Evolutionary conservation across 2,113 vertebrate species (phyloP), one percentile per base, ranked within the genome.

Genomic region (Phylloscopus whistleri): DNA sequence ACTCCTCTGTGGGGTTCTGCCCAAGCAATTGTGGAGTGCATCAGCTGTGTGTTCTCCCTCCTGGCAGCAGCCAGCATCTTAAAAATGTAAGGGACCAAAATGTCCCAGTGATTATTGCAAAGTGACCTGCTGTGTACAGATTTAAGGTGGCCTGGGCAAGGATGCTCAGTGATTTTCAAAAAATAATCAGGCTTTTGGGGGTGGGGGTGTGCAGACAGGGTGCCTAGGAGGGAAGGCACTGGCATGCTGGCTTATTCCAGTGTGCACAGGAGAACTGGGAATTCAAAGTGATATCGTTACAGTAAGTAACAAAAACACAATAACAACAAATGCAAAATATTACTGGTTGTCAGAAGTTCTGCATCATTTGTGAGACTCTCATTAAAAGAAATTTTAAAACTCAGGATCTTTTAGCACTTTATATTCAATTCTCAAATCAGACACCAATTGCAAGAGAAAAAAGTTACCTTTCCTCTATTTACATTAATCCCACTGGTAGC

Each of bases 11-110:
- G 48, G n/a, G 9, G 62, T 41, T 83, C 39, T 51, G 37, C n/a
- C 9, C 27, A 49, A 85, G 31, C 46, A 41, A 37, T 30, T 52
- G 58, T 0, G 0, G 37, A 37, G 24, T 6, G 2, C 53, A 33
- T 41, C 13, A 84, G 33, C 49, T 69, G 23, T 8, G 0, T 60
- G 21, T 33, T 77, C 18, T 78, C 23, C 64, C 46, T 81, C n/a
- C 49, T 87, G n/a, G 51, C 33, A 92, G 46, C 16, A 77, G 23
- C 20, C 2, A 2, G 37, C 31, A 24, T 56, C 73, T 69, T 81
- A 74, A 64, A 93, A 80, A 69, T 18, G 6, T 35, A 30, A 53
- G 41, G 20, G n/a, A 69, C 14, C 12, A 69, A 51, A 35, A 69
- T 44, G 48, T 56, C 58, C 37, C 3, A 16, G 17, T 27, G 21